Evolutionary conservation across 1,140 invertebrate species (phyloP), one percentile per base, ranked within the genome.

Genomic region (Heliconius himera): DNA sequence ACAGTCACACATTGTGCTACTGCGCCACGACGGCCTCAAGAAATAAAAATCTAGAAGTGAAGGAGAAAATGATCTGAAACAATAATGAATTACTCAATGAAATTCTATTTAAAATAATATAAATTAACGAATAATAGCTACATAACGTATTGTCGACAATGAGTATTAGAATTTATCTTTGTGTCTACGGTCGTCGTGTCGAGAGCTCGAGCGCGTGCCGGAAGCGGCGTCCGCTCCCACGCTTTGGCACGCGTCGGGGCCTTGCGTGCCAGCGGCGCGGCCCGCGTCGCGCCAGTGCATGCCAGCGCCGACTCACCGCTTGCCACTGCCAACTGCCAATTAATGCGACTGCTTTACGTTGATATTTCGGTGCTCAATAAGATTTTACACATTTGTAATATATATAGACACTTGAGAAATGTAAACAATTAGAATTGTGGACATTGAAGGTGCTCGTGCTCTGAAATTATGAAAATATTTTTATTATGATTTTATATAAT

Each of bases 181-280:
- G 46, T 46, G 29, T 77, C 76, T 66, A 72, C 60, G 70, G 41
- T 70, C 22, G 41, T 46, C 41, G 41, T 16, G 41, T 46, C 41
- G 75, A 9, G 66, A 70, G 38, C 46, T 70, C 41, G 46, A 77
- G 70, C 84, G 83, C 86, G 86, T 89, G 90, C 86, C 90, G 89
- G 90, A 90, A 91, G 86, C 80, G 84, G 81, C 86, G 89, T 85
- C 84, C 79, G 86, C 88, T 85, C 89, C 89, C 89, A 90, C 90
- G 89, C 87, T 38, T 88, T 90, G 87, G 89, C 89, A 89, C 87
- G 88, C 88, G 87, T 77, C 83, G 79, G 78, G 74, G 73, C 38
- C 46, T 80, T 70, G 84, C 82, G 71, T 82, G 82, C 82, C 76
- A 74, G 60, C 81, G 80, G 56, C 76, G 74, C 78, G 76, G 18